Conservation (phyloP, 2,888 invertebrate genomes). For the Lasioglossum villosulum region DNA sequence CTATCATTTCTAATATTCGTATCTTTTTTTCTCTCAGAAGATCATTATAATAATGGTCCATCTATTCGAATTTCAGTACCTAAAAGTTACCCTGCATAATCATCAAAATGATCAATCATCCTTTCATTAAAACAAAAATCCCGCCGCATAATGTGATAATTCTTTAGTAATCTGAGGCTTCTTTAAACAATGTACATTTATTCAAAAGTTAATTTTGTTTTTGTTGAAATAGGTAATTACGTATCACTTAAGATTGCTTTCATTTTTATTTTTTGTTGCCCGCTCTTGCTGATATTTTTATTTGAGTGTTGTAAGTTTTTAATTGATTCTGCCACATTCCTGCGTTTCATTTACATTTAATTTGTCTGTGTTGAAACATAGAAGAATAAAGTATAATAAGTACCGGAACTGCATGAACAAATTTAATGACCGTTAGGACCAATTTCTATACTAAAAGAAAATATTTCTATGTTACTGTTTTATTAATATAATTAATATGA, state of each 20-base stretch:
- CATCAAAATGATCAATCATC: slow-evolving; percentile 38
- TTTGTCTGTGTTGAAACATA: slow-evolving; percentile 47
- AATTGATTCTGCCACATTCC: slow-evolving; percentile 75
- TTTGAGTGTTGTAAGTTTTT: slow-evolving; percentile 73
- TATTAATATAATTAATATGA: slow-evolving; percentile 10
- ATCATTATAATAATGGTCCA: not conserved
- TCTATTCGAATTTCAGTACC: not conserved
- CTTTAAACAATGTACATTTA: slow-evolving; percentile 59
- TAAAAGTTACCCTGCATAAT: slow-evolving; percentile 13
- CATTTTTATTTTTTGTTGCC: slow-evolving; percentile 75
- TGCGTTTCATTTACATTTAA: slow-evolving; percentile 71
- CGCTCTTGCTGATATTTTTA: slow-evolving; percentile 80
- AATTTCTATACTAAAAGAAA: slow-evolving; percentile 7
- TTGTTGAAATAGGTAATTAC: slow-evolving; percentile 49
- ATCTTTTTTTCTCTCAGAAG: not conserved
- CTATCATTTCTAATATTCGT: not conserved
- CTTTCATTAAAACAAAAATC: slow-evolving; percentile 64
- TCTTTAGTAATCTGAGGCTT: slow-evolving; percentile 85
- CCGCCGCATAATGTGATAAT: slow-evolving; percentile 80
- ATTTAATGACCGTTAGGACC: slow-evolving; percentile 25
- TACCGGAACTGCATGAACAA: slow-evolving; percentile 44
- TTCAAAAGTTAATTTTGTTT: slow-evolving; percentile 56
- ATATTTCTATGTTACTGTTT: slow-evolving; percentile 18
- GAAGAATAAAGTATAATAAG: slow-evolving; percentile 1
- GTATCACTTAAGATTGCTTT: slow-evolving; percentile 58